Evolutionary conservation across 2,888 invertebrate species (phyloP), one percentile per base, ranked within the genome.

Genomic region (Athrips mouffetella): DNA sequence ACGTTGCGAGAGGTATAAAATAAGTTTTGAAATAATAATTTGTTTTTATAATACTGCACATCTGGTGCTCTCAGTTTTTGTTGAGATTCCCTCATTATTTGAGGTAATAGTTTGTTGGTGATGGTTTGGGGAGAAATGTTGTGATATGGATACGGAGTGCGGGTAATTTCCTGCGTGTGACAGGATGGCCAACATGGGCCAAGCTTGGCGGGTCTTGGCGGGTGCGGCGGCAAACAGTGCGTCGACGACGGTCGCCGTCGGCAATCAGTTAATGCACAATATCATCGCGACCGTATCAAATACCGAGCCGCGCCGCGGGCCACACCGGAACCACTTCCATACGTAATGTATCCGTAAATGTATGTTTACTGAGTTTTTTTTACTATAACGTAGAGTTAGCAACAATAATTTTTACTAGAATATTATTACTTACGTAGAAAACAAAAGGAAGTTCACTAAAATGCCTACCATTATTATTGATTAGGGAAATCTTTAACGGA

Each of bases 251-350:
- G 45, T 39, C 39, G 35, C 16, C 11, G 48, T 8, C 47, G 20
- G 54, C 62, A 69, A 76, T 76, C 70, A 63, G 65, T 60, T 67
- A 69, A 69, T 65, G 62, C 50, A 46, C 48, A 20, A 39, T 53
- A 54, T 59, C 51, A 44, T 15, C 42, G 45, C 29, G 25, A n/a
- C n/a, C n/a, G 46, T 42, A 33, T 50, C 50, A 37, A 21, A 30
- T 50, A 35, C 16, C 29, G 18, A 40, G 40, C 29, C 21, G 18
- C 45, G 40, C 29, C 21, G 27, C 30, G 7, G 42, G 31, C 23
- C 5, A n/a, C 44, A 6, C 33, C 33, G 53, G 41, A 42, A 52
- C 48, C 27, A 31, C 2, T 52, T 45, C 48, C 47, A n/a, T n/a
- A n/a, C 47, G 49, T 55, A 51, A 40, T 48, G 16, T 23, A 21